Percentiles rank a stretch among this genome's conserved stretches.
phyloP scores from a whole-genome alignment of 2,113 vertebrate species.

The Malurus alboscapulatus region DNA sequence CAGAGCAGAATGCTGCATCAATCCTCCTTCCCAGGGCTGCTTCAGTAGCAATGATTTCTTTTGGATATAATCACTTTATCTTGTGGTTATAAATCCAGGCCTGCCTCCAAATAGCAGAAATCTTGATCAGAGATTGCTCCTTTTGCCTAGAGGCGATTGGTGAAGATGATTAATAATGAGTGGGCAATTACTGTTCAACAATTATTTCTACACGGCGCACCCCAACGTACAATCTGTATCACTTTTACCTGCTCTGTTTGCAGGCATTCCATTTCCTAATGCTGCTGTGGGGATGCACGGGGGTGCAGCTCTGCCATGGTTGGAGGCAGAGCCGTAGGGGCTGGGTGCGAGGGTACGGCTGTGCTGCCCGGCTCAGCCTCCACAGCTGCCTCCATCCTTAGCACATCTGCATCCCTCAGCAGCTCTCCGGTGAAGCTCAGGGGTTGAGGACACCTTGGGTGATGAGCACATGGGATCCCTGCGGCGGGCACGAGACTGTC shows the following conservation, averaged over 20 bases:
- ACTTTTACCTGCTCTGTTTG: background rate
- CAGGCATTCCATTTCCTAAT: accelerated
- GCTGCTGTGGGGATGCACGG: background rate
- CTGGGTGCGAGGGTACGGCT: background rate
- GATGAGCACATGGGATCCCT: background rate
- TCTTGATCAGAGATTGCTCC: background rate
- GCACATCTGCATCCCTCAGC: background rate
- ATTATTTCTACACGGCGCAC: background rate
- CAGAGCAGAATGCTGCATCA: background rate
- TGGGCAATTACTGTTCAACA: background rate
- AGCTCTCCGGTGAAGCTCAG: background rate
- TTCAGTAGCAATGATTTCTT: background rate
- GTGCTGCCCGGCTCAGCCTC: background rate
- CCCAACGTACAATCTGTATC: accelerated
- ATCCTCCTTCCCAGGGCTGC: background rate
- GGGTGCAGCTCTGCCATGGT: background rate
- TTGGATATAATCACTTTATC: background rate
- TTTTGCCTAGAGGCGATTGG: background rate
- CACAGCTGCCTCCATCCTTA: background rate
- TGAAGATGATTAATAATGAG: background rate
- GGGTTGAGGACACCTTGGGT: background rate
- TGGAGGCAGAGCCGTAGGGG: background rate
- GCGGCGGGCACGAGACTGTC: background rate
- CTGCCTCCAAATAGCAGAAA: background rate
- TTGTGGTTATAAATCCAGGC: background rate